Base-by-base conservation (phyloP, 1,140 invertebrate genomes). In the Papilio polytes region DNA sequence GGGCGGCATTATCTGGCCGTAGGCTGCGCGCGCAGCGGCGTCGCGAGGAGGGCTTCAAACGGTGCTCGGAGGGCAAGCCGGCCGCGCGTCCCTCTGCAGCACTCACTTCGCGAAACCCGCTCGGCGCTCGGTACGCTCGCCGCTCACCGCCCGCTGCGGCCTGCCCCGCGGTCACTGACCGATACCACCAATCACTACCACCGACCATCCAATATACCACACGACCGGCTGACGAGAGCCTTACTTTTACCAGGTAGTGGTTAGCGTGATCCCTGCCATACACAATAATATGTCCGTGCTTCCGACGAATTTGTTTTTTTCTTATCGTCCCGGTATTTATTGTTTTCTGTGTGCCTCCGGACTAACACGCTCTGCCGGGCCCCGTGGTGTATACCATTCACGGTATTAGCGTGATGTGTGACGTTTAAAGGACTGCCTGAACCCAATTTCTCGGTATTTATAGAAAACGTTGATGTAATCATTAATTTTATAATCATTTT, bases 11-110 rank as follows among this genome's bases (percentile, higher is more conserved):
- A 92, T 89, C 89, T 87, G 83, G 81, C 83, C 83, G 84, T 81
- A 81, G 83, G 84, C 79, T 93, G 93, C 92, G 93, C 93, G 93
- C 93, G 92, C 93, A 92, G 81, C 78, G 85, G 91, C 90, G 91
- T 91, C 92, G 89, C 85, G 89, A 89, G 89, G 92, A 92, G 91
- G 90, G 89, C 91, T 88, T 94, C 93, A 94, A 93, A 94, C 88
- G 91, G 93, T 90, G 88, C 91, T 86, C 89, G 89, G 89, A 92
- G 89, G 90, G 93, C 93, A 90, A 78, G 82, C 89, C 86, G 87
- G 89, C 86, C 90, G 91, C 93, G 91, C 93, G 92, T 84, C 85
- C 92, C 84, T 81, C 85, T 82, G 83, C 86, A 87, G 87, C 88
- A 90, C 87, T 91, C 89, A 89, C 86, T 91, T 83, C 85, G 89